These are phyloP conservation scores for Struthio camelus DNA, from an alignment of 2,113 vertebrate genomes.

Conservation along the genomic window DNA sequence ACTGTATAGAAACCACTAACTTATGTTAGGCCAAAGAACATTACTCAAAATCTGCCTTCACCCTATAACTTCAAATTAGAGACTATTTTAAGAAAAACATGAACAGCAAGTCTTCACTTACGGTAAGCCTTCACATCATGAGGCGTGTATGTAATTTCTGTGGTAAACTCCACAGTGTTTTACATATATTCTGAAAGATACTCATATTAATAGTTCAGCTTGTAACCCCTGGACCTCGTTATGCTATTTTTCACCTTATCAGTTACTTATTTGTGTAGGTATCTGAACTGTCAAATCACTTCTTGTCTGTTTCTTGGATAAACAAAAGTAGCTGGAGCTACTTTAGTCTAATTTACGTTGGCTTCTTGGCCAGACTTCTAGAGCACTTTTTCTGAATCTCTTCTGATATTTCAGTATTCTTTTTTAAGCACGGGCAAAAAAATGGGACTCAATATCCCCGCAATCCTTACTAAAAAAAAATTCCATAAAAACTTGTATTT, in stretches of 20 bases:
- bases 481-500: not conserved
- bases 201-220: not conserved
- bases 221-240: not conserved
- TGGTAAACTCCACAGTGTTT: not conserved
- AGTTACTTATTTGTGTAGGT: not conserved
- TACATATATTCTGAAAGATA: not conserved
- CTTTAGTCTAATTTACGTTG: not conserved
- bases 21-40: not conserved
- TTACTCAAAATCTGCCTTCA: not conserved
- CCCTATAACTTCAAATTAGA: not conserved
- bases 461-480: not conserved
- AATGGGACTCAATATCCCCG: not conserved
- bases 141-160: not conserved
- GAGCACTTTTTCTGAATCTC: not conserved
- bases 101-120: not conserved
- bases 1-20: not conserved
- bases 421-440: not conserved
- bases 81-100: not conserved
- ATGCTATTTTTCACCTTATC: not conserved
- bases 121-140: fast-evolving
- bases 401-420: not conserved
- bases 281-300: not conserved
- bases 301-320: not conserved
- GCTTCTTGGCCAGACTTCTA: not conserved
- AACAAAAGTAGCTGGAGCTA: not conserved